phyloP scores from a whole-genome alignment of 2,888 invertebrate genomes.

The Orgyia antiqua region DNA sequence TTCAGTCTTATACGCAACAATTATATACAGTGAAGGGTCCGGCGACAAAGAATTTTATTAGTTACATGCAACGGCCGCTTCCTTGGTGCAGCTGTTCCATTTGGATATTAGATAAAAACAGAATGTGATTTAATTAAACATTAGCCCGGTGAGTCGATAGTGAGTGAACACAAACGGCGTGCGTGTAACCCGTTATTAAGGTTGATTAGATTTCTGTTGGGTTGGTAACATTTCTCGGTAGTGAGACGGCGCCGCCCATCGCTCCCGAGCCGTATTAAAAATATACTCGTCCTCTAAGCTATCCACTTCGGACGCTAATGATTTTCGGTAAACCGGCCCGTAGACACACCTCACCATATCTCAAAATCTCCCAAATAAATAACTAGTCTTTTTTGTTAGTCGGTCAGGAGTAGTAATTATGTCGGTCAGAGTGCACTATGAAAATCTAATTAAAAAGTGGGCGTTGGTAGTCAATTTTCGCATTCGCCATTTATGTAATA shows the following conservation, averaged over 20 bases:
- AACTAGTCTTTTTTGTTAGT: slow-evolving; percentile 67
- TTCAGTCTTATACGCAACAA: slow-evolving; percentile 36
- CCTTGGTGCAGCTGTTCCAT: slow-evolving; percentile 50
- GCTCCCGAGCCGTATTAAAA: slow-evolving; percentile 75
- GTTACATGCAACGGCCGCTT: slow-evolving; percentile 34
- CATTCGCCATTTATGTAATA: slow-evolving; percentile 51
- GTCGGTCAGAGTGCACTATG: slow-evolving; percentile 76
- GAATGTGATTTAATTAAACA: slow-evolving; percentile 76
- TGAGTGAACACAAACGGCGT: slow-evolving; percentile 70
- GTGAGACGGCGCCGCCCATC: slow-evolving; percentile 72
- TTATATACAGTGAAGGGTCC: slow-evolving; percentile 25
- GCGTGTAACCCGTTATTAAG: slow-evolving; percentile 76
- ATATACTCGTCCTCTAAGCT: slow-evolving; percentile 70
- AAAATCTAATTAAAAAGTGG: slow-evolving; percentile 75
- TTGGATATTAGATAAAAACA: slow-evolving; percentile 53
- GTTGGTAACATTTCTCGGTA: slow-evolving; percentile 78
- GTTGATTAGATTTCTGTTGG: slow-evolving; percentile 78
- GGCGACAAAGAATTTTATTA: slow-evolving; percentile 29
- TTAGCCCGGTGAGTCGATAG: slow-evolving; percentile 64
- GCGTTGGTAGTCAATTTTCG: slow-evolving; percentile 56
- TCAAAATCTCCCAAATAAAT: slow-evolving; percentile 73
- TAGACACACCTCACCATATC: slow-evolving; percentile 68
- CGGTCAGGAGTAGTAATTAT: slow-evolving; percentile 73
- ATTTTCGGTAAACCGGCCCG: slow-evolving; percentile 75
- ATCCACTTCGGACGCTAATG: slow-evolving; percentile 71